phyloP scores from a whole-genome alignment of 1,140 invertebrate species.

The Drosophila guanche region DNA sequence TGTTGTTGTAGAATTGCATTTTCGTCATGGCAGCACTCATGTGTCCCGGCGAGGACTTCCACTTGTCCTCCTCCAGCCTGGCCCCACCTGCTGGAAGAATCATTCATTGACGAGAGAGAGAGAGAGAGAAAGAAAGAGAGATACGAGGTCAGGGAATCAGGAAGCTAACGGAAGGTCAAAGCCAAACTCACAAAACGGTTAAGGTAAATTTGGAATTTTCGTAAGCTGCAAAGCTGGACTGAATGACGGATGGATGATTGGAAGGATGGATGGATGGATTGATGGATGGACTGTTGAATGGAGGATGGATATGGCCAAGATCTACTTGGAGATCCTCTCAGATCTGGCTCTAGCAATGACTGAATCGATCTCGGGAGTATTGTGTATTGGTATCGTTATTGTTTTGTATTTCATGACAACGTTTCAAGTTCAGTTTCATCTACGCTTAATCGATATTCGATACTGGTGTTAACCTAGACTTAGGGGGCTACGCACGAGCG shows the following conservation, averaged over 20 bases:
- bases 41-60: conserved; percentile 60
- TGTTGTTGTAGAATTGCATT: conserved; percentile 35
- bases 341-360: conserved; percentile 6
- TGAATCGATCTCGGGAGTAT: conserved; percentile 13
- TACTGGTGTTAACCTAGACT: conserved; percentile 72
- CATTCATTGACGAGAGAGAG: conserved; percentile 7
- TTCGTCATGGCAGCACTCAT: conserved; percentile 46
- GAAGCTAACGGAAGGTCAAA: conserved; percentile 26
- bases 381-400: conserved; percentile 30
- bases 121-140: conserved; percentile 48
- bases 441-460: conserved; percentile 73
- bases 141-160: conserved; percentile 46
- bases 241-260: background rate
- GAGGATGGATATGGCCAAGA: too few relatives aligned
- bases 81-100: conserved; percentile 2
- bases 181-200: conserved; percentile 38
- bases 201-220: conserved; percentile 37
- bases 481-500: conserved; percentile 60
- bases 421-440: conserved; percentile 60
- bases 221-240: background rate
- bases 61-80: conserved; percentile 32
- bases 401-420: conserved; percentile 60
- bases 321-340: too few relatives aligned
- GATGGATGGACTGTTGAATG: conserved; percentile 1
- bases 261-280: background rate